Evolutionary conservation across 2,888 invertebrate genomes (phyloP), one percentile per base, ranked within the genome.

Genomic region (Polietes domitor): DNA sequence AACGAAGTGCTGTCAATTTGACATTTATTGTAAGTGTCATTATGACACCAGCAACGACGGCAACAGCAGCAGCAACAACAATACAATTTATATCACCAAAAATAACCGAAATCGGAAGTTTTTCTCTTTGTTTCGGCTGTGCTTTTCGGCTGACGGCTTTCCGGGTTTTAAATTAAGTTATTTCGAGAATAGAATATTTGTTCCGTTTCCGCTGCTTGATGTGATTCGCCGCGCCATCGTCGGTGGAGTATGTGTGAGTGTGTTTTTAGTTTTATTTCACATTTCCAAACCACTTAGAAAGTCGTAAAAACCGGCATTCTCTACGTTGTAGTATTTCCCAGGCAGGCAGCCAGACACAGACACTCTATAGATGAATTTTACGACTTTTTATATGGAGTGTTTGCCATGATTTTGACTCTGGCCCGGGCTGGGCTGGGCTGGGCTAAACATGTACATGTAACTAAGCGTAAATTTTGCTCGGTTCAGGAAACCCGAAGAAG

Each of bases 291-390:
- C 88, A 89, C 90, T 89, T 86, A 87, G 87, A 87, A 89, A 90
- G 91, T 91, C 90, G 90, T 91, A 91, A 90, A 91, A 90, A 88
- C 88, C 88, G 87, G 80, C 87, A 77, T 80, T 83, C 43, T 47
- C 37, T 7, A 19, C 41, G 68, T 55, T 21, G 12, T 55, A 37
- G 41, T 71, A 47, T 43, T 84, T 77, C 28, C 58, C 75, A 78
- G 50, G 47, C 73, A 72, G 70, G 68, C 28, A 70, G 74, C 43
- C 70, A 43, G 53, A 61, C 74, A 77, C 73, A 24, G 68, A 80
- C 68, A 76, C 82, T 80, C 55, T 77, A 72, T 58, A 86, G 77
- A 80, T 74, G 73, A 78, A 84, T 84, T 84, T 84, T 84, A 84
- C 76, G 84, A 84, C 79, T 70, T 82, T 80, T 84, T 71, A 10